Evolutionary conservation across 2,113 vertebrate genomes (phyloP), one percentile per base, ranked within the genome.

Genomic region (Nannobrachium achirus): DNA sequence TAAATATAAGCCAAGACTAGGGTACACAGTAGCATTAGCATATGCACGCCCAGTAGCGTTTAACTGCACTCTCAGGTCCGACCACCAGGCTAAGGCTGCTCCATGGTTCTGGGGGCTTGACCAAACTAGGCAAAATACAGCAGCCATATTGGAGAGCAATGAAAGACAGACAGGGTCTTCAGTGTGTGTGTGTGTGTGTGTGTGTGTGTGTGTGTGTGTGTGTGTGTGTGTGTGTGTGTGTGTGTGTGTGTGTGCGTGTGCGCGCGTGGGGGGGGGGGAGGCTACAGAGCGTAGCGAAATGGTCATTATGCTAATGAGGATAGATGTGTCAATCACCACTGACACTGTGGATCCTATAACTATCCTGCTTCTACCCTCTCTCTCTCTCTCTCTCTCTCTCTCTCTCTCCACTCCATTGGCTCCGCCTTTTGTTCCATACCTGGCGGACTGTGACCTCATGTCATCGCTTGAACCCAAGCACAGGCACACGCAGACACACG

Each of bases 261-360:
- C 33, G 52, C 11, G 9, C 10, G 53, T 56, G 53, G 46, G 60
- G 15, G 13, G 46, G 42, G 72, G 70, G 63, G 66, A 75, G 64
- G 62, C 70, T 78, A 75, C 85, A 80, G 69, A 79, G 80, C 84
- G 42, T 87, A 69, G 73, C 78, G 78, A 75, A 57, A 40, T 51
- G 78, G 80, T 86, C 85, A 86, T 85, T 85, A 78, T 70, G 83
- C 75, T 89, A 86, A 89, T 91, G 83, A 89, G 86, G 84, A 88
- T 86, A 80, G 85, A 91, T 89, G 82, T 88, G 86, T 91, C 88
- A 85, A 88, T 89, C 76, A 77, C 81, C 80, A 80, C 72, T 75
- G n/a, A n/a, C n/a, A n/a, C n/a, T 70, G 69, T 78, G 81, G 74
- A 79, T 86, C 76, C 80, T 79, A 76, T 80, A 83, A 73, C 81